A percentile compares a stretch with the other conserved stretches of the same genome.
These are phyloP conservation scores for Drosophila merina DNA, from an alignment of 2,888 invertebrate species.

Conservation along the genomic window DNA sequence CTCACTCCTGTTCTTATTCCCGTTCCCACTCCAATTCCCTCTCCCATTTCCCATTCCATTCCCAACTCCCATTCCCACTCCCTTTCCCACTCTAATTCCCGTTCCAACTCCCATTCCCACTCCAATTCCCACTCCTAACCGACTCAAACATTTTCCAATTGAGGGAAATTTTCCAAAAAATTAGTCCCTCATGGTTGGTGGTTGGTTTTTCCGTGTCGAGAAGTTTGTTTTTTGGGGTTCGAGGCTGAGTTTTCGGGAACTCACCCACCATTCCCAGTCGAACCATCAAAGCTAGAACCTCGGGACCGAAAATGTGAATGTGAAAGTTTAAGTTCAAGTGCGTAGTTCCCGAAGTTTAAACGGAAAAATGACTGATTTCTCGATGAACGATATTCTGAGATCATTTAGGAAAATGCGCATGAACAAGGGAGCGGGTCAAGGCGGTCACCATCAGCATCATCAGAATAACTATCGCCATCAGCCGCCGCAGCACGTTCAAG, in stretches of 20 bases:
- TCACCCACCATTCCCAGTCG: constrained; percentile 82
- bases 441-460: constrained; percentile 36
- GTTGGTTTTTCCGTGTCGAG: constrained; percentile 41
- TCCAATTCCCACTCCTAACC: no score
- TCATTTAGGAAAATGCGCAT: constrained; percentile 79
- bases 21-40: no score
- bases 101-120: no score
- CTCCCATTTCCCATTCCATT: no score
- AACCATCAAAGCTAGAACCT: constrained; percentile 76
- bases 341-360: constrained; percentile 6
- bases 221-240: constrained; percentile 57
- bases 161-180: constrained; percentile 42
- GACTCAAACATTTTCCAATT: constrained; percentile 41
- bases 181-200: constrained; percentile 13
- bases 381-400: constrained; percentile 74
- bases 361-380: constrained; percentile 70
- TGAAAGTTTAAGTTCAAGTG: constrained; percentile 8
- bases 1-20: no score
- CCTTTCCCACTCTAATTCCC: no score
- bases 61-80: no score
- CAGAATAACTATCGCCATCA: constrained; percentile 33
- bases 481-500: constrained; percentile 22
- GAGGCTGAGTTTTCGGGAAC: constrained; percentile 73
- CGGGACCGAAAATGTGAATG: constrained; percentile 66
- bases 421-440: constrained; percentile 58